Base-by-base conservation (phyloP, 2,888 invertebrate species). In the Drosophila trichaetosa region DNA sequence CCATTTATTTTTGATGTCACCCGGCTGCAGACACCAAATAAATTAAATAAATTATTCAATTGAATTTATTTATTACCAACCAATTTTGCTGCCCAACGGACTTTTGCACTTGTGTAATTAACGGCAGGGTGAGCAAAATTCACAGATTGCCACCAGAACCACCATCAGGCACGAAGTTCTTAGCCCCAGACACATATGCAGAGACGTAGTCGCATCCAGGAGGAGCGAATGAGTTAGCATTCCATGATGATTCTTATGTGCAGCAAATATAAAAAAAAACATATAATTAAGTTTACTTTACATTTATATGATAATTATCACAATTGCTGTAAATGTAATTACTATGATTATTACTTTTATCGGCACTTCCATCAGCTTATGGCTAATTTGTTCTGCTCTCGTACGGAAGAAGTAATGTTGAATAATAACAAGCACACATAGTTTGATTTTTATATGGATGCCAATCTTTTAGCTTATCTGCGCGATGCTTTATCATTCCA, bases 11-110 rank as follows among this genome's bases (percentile, higher is more conserved):
- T 79, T 69, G 69, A 40, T 77, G 69, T 72, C 71, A 80, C 83
- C 60, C 73, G 61, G 57, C 70, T 56, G 73, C 76, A 73, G 59
- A 38, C 67, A 73, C 75, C 68, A 91, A 91, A 90, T 91, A 91
- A 91, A 91, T 91, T 91, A 91, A 91, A 91, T 91, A 87, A 91
- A 91, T 91, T 83, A 91, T 91, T 91, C 90, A 91, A 91, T 91
- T 91, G 87, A 81, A 91, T 91, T 91, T 91, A 91, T 91, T 91
- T 91, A 91, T 91, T 89, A 87, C 91, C 84, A 36, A 73, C 75
- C 84, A 89, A 77, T 82, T 89, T 86, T 79, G 72, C 51, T 33
- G 69, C 68, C 70, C 71, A 74, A 51, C 76, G 56, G 69, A 89
- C 82, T 83, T 87, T 86, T 82, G 87, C 80, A 89, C 89, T 91